Base-by-base conservation (phyloP, 2,888 invertebrate species). In the Cyaniris semiargus region DNA sequence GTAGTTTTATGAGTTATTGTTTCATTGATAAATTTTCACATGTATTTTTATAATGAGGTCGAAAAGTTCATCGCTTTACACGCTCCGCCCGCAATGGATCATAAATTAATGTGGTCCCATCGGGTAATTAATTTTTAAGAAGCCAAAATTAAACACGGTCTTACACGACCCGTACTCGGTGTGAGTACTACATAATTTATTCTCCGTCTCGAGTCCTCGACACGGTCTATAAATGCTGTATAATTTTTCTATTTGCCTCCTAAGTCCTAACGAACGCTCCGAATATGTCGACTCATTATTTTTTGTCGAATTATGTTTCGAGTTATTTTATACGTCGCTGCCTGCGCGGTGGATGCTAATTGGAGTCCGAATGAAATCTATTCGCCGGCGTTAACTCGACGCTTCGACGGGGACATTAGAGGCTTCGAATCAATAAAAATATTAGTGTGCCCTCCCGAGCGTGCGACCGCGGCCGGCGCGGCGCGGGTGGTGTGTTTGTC, bases 401-500 rank as follows among this genome's bases (percentile, higher is more conserved):
- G 72, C 21, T 48, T 44, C 4, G 48, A 48, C 48, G 71, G 34
- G 34, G 71, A 74, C 74, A 74, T 53, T 74, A 74, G 44, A 74
- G 53, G 74, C 74, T 53, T 72, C 60, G 56, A 77, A 77, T 76
- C 76, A 79, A 79, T 78, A 80, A 78, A 76, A 79, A 77, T 78
- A 79, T 78, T 78, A 74, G 76, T 77, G 78, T 80, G 82, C 82
- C 82, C 74, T 81, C 80, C 79, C 78, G 79, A 83, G 81, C 84
- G 84, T 83, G 83, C 78, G 84, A 83, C 82, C 81, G 82, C 66
- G 70, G 18, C 53, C 53, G 53, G 15, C 18, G 81, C 53, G 53
- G 15, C 18, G 81, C 77, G 80, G 78, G 83, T 83, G 84, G 66
- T 83, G 80, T 82, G 83, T 83, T 83, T 83, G 81, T 81, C 80